These are phyloP conservation scores for Pachypeltis micranthus DNA, from an alignment of 1,140 invertebrate species.

Conservation along the genomic window DNA sequence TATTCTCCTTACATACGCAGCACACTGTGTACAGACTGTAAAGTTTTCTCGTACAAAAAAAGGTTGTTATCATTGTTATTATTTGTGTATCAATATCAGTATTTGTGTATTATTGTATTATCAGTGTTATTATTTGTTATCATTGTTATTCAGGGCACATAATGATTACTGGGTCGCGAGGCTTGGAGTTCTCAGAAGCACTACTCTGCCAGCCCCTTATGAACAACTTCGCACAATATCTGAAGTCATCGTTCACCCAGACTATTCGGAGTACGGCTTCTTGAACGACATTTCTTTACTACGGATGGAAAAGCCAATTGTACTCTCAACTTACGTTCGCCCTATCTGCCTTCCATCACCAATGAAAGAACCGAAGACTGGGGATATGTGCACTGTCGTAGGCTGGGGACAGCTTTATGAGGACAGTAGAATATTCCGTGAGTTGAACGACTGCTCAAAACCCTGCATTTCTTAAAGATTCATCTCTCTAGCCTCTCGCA, in stretches of 20 bases:
- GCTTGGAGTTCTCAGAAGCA: conserved; percentile 55
- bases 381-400: conserved; percentile 58
- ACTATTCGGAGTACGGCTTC: conserved; percentile 63
- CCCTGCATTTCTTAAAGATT: too few relatives aligned
- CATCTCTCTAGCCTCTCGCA: too few relatives aligned
- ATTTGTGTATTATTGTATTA: neutral
- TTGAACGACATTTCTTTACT: conserved; percentile 69
- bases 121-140: neutral
- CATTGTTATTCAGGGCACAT: conserved; percentile 43
- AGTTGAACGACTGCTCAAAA: too few relatives aligned
- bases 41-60: too few relatives aligned
- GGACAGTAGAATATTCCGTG: conserved; percentile 66
- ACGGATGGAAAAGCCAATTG: conserved; percentile 46
- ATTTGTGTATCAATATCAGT: too few relatives aligned
- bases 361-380: conserved; percentile 42
- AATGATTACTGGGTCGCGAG: conserved; percentile 68
- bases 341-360: conserved; percentile 52
- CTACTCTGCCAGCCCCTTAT: conserved; percentile 58
- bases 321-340: conserved; percentile 60
- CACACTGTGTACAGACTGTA: too few relatives aligned
- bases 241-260: conserved; percentile 57
- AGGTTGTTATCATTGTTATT: too few relatives aligned
- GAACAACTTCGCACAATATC: conserved; percentile 50
- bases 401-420: conserved; percentile 75
- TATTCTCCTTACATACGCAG: too few relatives aligned